phyloP scores from a whole-genome alignment of 2,888 invertebrate species.

The Chrysolina haemoptera region DNA sequence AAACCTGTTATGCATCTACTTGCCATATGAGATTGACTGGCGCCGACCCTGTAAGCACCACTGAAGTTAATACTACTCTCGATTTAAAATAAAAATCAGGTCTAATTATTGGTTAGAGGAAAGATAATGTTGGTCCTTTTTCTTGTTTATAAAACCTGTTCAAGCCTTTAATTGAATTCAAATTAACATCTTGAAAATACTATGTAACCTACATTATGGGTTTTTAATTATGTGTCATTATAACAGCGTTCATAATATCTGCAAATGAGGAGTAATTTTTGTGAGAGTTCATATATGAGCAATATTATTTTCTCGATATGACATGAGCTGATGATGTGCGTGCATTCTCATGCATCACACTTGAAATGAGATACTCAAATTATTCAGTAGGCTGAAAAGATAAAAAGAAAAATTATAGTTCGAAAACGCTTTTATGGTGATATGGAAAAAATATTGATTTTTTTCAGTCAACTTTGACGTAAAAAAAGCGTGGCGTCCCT shows the following conservation, averaged over 20 bases:
- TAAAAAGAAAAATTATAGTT: too few species aligned
- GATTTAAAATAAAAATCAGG: constrained; percentile 46
- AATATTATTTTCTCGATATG: constrained; percentile 1
- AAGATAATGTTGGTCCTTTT: constrained; percentile 45
- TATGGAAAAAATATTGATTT: too few species aligned
- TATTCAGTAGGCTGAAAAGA: not conserved
- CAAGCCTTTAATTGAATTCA: constrained; percentile 43
- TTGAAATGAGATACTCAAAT: not conserved
- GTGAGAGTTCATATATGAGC: constrained; percentile 19
- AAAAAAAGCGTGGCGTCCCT: too few species aligned
- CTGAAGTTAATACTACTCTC: constrained; percentile 43
- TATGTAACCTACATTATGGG: constrained; percentile 41
- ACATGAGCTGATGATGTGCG: constrained; percentile 7
- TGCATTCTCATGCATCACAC: not conserved
- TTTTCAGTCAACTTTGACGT: too few species aligned
- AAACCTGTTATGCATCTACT: not conserved
- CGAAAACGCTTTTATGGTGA: too few species aligned
- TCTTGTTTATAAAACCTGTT: constrained; percentile 45
- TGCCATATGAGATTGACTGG: not conserved
- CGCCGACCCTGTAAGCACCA: constrained; percentile 28
- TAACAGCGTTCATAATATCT: constrained; percentile 41
- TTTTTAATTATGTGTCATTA: constrained; percentile 42
- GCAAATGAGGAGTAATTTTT: constrained; percentile 37
- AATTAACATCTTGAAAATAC: constrained; percentile 43
- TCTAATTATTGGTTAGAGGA: constrained; percentile 44